A percentile compares a stretch with the other conserved stretches of the same genome.
phyloP scores from a whole-genome alignment of 2,797 vertebrate species.

The Echeneis naucrates region DNA sequence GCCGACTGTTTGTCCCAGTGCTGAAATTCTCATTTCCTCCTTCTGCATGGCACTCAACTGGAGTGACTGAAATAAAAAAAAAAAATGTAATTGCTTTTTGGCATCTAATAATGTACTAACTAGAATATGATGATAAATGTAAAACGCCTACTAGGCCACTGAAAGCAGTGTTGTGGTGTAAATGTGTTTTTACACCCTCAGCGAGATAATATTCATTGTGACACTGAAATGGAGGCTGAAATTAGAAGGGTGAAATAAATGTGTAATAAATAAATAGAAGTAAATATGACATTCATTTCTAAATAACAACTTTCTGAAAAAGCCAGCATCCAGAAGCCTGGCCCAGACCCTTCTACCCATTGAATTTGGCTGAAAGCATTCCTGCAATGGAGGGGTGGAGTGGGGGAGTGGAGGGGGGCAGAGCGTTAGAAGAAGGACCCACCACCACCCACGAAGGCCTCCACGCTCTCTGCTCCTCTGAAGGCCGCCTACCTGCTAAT shows the following conservation, averaged over 20 bases:
- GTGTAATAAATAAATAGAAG: no score
- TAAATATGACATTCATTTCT: not conserved
- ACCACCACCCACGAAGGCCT: slow-evolving; percentile 63
- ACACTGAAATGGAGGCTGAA: not conserved
- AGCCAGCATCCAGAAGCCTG: slow-evolving; percentile 28
- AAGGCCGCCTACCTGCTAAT: slow-evolving; percentile 79
- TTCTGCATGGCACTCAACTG: not conserved
- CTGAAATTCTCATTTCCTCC: slow-evolving; percentile 34
- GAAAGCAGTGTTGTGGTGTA: not conserved
- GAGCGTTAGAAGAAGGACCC: slow-evolving; percentile 31
- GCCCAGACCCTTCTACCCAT: slow-evolving; percentile 25
- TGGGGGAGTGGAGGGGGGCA: slow-evolving; percentile 17
- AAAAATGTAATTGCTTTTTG: not conserved
- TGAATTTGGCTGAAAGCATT: slow-evolving; percentile 74
- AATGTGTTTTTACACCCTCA: not conserved
- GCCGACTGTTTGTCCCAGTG: slow-evolving; percentile 7
- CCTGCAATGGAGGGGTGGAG: slow-evolving; percentile 29
- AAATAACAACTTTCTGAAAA: not conserved
- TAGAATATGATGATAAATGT: slow-evolving; percentile 5
- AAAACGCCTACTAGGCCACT: not conserved
- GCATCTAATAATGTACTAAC: not conserved
- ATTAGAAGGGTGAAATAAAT: not conserved
- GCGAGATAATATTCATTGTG: not conserved
- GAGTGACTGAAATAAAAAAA: not conserved
- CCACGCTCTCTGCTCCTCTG: slow-evolving; percentile 78